Conservation (phyloP, 2,888 invertebrate species). For the Phyto melanocephala region DNA sequence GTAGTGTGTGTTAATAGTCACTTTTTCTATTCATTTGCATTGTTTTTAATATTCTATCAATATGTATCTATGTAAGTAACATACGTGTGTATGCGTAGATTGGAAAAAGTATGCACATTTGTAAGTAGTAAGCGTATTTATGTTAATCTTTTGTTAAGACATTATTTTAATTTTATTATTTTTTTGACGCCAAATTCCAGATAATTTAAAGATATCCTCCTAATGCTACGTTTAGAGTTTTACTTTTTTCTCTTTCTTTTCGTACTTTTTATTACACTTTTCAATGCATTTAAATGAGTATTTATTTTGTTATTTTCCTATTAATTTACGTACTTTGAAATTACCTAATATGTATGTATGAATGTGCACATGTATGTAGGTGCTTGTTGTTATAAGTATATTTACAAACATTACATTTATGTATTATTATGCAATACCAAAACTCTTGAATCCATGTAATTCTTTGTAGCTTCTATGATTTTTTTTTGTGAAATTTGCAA, state of each 20-base stretch:
- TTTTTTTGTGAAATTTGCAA: neutral
- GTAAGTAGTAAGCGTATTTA: slow-evolving; percentile 18
- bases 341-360: neutral
- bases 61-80: neutral
- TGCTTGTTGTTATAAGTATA: too few species aligned
- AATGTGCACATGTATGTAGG: neutral
- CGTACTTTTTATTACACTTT: slow-evolving; percentile 43
- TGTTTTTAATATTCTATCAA: slow-evolving; percentile 34
- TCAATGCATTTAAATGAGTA: slow-evolving; percentile 63
- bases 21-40: slow-evolving; percentile 41
- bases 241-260: neutral
- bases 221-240: slow-evolving; percentile 46
- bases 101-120: neutral
- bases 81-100: neutral
- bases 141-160: slow-evolving; percentile 35
- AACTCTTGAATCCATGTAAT: neutral
- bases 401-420: neutral
- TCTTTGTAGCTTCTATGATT: neutral
- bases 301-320: neutral
- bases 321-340: neutral
- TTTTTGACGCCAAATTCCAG: slow-evolving; percentile 57
- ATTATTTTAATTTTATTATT: slow-evolving; percentile 54
- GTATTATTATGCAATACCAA: neutral
- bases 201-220: slow-evolving; percentile 49
- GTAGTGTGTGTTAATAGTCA: neutral